Conservation (phyloP, 2,888 invertebrate genomes). For the Lepidonotus clava region DNA sequence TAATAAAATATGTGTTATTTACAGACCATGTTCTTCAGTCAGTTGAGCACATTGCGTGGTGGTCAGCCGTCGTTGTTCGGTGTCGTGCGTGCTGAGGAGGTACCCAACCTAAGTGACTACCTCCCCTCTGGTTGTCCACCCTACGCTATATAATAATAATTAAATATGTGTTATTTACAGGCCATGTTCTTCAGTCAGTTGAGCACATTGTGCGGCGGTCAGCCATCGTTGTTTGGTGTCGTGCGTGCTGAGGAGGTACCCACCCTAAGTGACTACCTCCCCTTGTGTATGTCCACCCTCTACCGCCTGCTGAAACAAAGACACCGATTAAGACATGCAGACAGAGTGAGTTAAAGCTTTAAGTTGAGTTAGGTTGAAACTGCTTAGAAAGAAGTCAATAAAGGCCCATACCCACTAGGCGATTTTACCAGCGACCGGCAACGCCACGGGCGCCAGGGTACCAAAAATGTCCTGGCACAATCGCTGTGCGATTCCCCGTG, state of each 20-base stretch:
- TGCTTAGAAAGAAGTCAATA: no score
- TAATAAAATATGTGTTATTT: not conserved
- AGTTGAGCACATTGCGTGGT: not conserved
- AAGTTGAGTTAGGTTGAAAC: no score
- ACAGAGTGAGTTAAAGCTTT: slow-evolving; percentile 80
- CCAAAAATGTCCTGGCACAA: no score
- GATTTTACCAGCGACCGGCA: no score
- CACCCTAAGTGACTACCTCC: slow-evolving; percentile 63
- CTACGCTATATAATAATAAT: not conserved
- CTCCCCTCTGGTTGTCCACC: not conserved
- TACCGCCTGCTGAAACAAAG: slow-evolving; percentile 82
- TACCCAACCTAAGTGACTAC: not conserved
- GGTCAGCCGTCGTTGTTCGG: not conserved
- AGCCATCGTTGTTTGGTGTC: not conserved
- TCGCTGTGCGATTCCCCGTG: no score
- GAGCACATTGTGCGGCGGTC: not conserved
- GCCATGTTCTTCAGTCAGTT: not conserved
- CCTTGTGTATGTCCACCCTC: slow-evolving; percentile 85
- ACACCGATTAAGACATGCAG: slow-evolving; percentile 86
- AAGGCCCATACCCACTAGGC: no score
- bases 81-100: not conserved
- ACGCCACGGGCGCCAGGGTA: no score
- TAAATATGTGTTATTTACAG: not conserved
- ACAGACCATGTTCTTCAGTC: not conserved
- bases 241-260: not conserved